These are phyloP conservation scores for Proterorhinus semilunaris DNA, from an alignment of 2,113 vertebrate genomes.

Conservation along the genomic window DNA sequence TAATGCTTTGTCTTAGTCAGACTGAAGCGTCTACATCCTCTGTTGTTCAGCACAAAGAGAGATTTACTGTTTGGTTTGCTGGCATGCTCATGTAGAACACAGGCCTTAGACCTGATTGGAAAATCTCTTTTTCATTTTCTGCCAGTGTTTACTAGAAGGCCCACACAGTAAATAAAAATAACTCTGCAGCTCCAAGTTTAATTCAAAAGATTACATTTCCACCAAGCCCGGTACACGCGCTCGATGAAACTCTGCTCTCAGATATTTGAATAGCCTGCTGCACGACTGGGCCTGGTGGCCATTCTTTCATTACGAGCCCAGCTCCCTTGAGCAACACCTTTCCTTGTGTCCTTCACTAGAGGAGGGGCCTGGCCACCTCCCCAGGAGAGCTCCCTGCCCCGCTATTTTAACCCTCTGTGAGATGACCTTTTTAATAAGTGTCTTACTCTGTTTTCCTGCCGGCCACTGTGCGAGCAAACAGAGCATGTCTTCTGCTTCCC, in stretches of 20 bases:
- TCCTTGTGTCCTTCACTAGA: constrained; percentile 78
- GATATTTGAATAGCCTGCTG: constrained; percentile 68
- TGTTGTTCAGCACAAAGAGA: constrained; percentile 36
- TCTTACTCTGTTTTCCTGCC: constrained; percentile 80
- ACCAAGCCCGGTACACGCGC: constrained; percentile 43
- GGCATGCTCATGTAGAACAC: constrained; percentile 38
- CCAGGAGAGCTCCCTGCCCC: constrained; percentile 67
- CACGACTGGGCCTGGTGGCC: constrained; percentile 64
- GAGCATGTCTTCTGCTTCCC: constrained; percentile 77
- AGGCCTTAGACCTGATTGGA: constrained; percentile 31
- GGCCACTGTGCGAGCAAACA: constrained; percentile 76
- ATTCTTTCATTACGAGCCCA: constrained; percentile 71
- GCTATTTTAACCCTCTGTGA: constrained; percentile 79
- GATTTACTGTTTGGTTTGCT: constrained; percentile 44
- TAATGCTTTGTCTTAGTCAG: constrained; percentile 66
- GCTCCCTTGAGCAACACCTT: constrained; percentile 77
- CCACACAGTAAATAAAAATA: constrained; percentile 70
- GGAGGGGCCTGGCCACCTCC: constrained; percentile 65
- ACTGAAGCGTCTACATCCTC: constrained; percentile 44
- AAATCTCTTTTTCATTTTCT: constrained; percentile 59
- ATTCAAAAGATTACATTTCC: constrained; percentile 65
- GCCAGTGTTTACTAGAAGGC: constrained; percentile 53
- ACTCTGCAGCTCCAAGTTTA: constrained; percentile 56
- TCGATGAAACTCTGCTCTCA: constrained; percentile 43
- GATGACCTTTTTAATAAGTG: constrained; percentile 83